Base-by-base conservation (phyloP, 35 echinoderm and acorn worm species). In the Apostichopus parvimensis region DNA sequence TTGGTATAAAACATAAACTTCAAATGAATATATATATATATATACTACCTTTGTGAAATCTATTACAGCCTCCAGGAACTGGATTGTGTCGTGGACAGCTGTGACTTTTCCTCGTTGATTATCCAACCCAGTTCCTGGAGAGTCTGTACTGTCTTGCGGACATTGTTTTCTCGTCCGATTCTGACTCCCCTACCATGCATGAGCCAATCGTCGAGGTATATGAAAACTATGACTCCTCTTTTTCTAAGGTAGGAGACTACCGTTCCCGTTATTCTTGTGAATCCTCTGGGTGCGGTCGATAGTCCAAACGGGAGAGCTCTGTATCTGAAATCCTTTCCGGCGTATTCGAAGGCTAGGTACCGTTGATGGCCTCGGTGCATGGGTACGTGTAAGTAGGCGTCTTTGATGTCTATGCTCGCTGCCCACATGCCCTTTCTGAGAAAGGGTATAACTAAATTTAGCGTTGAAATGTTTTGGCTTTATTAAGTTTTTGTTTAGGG, bases 291-390 rank as follows among this genome's bases (percentile, higher is more conserved):
- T 7, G 76, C 23, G 6, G 75, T 91, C 6, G 90, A 79, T 6
- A 91, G 34, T 10, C 90, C 90, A 54, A 91, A 91, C 15, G 66
- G 89, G 58, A 82, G 90, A 45, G 34, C 34, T 45, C 3, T 45
- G 34, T 45, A 45, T 45, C 34, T 45, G 34, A 45, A 45, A 45
- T 45, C 34, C 34, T 45, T 45, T 45, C 34, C 34, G 34, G 34
- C 34, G 8, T 53, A 53, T 12, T n/a, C 10, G 81, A 84, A 84
- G 9, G 26, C 81, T 9, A 84, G 81, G 26, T 20, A 84, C 81
- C 81, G 1, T n/a, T 57, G 25, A n/a, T 84, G 20, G n/a, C 20
- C 6, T 53, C 18, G 14, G 53, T 84, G 81, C 45, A 84, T 53
- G 25, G 26, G 81, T 6, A 84, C 13, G 18, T 87, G 84, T 60